Percentiles rank a stretch among this genome's conserved stretches.
Conservation (phyloP, 2,113 vertebrate genomes). For the Anolis sagrei region DNA sequence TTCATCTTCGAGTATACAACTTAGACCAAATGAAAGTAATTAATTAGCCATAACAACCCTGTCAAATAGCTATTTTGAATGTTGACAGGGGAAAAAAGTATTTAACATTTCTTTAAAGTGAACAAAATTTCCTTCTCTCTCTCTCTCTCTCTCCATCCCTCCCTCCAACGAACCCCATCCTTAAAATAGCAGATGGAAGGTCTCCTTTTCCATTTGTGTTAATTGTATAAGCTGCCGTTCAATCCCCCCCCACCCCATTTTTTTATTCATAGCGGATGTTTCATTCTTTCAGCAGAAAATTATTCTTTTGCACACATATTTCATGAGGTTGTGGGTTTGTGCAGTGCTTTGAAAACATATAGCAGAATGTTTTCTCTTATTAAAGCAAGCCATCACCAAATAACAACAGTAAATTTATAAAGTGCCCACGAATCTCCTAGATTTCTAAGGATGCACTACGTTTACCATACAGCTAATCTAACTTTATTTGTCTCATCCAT, state of each 20-base stretch:
- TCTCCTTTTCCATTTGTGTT: slow-evolving; percentile 43
- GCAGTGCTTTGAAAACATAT: slow-evolving; percentile 45
- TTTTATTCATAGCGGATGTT: slow-evolving; percentile 3
- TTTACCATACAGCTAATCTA: not conserved
- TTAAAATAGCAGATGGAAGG: slow-evolving; percentile 42
- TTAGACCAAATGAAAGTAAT: slow-evolving; percentile 81
- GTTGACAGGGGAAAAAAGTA: slow-evolving; percentile 70
- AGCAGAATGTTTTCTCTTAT: not conserved
- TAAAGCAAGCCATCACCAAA: slow-evolving; percentile 27
- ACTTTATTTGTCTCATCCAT: not conserved
- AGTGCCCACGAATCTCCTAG: not conserved
- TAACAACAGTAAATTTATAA: slow-evolving; percentile 44
- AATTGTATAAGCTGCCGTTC: slow-evolving; percentile 59
- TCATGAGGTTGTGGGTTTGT: slow-evolving; percentile 50
- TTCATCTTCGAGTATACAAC: slow-evolving; percentile 77
- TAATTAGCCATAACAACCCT: slow-evolving; percentile 78
- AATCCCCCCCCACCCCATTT: slow-evolving; percentile 40
- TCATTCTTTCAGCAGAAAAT: slow-evolving; percentile 5
- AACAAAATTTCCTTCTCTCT: not conserved
- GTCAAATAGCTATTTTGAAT: slow-evolving; percentile 77
- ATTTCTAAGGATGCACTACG: slow-evolving; percentile 29
- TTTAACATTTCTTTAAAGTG: slow-evolving; percentile 65
- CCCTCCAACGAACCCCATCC: fast-evolving
- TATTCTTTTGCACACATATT: slow-evolving; percentile 40
- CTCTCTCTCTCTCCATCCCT: not conserved